These are phyloP conservation scores for Ichneumon xanthorius DNA, from an alignment of 2,888 invertebrate species.

Conservation along the genomic window DNA sequence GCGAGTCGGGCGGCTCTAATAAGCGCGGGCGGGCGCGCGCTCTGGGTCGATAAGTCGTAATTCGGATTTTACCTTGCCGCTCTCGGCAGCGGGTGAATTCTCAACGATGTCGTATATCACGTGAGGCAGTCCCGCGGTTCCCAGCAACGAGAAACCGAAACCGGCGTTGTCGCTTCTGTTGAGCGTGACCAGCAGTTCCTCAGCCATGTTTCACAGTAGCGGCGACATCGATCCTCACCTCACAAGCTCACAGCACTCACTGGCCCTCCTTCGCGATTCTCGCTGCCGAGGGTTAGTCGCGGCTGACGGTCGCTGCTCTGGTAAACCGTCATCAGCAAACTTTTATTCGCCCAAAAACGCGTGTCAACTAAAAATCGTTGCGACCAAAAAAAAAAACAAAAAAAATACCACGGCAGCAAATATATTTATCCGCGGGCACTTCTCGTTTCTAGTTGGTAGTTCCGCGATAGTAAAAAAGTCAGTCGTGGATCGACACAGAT, in stretches of 20 bases:
- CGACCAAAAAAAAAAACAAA: background rate
- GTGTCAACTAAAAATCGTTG: background rate
- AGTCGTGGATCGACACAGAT: background rate
- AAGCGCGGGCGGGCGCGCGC: slow-evolving; percentile 46
- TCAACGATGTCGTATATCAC: slow-evolving; percentile 97
- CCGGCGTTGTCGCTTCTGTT: slow-evolving; percentile 95
- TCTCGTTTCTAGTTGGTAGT: background rate
- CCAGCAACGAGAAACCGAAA: slow-evolving; percentile 96
- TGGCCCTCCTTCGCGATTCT: slow-evolving; percentile 54
- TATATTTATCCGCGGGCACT: background rate
- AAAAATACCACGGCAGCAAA: slow-evolving; percentile 1
- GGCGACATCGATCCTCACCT: slow-evolving; percentile 73
- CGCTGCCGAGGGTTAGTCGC: slow-evolving; percentile 34
- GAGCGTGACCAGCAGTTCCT: slow-evolving; percentile 95
- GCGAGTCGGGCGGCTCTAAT: slow-evolving; percentile 47
- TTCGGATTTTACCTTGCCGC: slow-evolving; percentile 90
- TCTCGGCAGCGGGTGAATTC: slow-evolving; percentile 96
- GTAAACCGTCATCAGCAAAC: slow-evolving; percentile 30
- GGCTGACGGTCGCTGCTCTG: slow-evolving; percentile 49
- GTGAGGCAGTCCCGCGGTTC: slow-evolving; percentile 96
- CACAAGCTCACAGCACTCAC: slow-evolving; percentile 66
- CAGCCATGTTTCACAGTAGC: slow-evolving; percentile 89
- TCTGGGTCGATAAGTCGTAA: slow-evolving; percentile 63
- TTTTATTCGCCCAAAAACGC: background rate
- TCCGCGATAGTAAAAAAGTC: background rate